Base-by-base conservation (phyloP, 1,140 invertebrate species). In the Agraylea sexmaculata region DNA sequence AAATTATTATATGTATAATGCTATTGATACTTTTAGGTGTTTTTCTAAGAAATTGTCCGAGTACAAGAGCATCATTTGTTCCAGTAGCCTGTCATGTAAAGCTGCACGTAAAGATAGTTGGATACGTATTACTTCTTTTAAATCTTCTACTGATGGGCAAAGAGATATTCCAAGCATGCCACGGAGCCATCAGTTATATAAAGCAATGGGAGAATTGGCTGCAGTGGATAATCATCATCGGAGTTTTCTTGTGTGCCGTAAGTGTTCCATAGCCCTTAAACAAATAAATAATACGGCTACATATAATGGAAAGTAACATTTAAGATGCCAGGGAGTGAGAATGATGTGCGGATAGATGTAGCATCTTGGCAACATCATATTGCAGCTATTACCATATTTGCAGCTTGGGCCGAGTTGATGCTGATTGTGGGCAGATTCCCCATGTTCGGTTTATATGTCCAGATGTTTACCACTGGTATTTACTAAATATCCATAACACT, bases 131-230 rank as follows among this genome's bases (percentile, higher is more conserved):
- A 5, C 60, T 80, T 2, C 51, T 70, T 2, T 62, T 82, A 3
- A 82, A 78, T 45, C 48, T 71, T 1, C 58, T 75, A 18, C 59
- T 83, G 16, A 51, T 80, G 21, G 62, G 57, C 0, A 84, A 84
- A 53, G 83, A 88, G 59, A 52, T 83, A 8, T 87, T 87, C 53
- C 71, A 70, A 58, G 55, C 60, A 13, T 60, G 71, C 2, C 77
- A 85, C 38, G 74, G 74, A 41, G 68, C 79, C 46, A 68, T 61
- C n/a, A 67, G 62, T 4, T 88, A 88, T 49, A 68, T 80, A 8
- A 74, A 72, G 45, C 74, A 81, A 42, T 84, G 81, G 80, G 85
- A 89, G 55, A 88, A 88, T 59, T 84, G 79, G 73, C 65, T 87
- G 15, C 83, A 87, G 52, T 78, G 80, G 71, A 61, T 77, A 6